phyloP scores from a whole-genome alignment of 2,113 vertebrate species.

The Conger conger region DNA sequence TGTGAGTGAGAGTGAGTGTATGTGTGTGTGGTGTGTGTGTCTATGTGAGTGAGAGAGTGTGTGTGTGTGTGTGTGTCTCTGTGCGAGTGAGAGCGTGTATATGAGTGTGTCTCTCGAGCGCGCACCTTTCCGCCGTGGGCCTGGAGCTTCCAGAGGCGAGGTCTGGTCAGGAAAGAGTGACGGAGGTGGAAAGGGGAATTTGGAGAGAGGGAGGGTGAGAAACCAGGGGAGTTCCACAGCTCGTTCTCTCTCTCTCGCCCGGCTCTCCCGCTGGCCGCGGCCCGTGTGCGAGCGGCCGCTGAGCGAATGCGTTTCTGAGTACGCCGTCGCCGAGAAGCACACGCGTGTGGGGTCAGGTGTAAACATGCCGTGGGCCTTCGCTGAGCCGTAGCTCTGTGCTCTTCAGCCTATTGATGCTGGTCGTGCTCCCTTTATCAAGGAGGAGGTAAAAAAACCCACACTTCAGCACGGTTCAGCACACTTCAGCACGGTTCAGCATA shows the following conservation, averaged over 20 bases:
- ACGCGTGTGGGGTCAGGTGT: too few relatives aligned
- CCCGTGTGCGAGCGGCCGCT: too few relatives aligned
- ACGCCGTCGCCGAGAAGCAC: background rate
- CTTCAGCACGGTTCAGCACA: background rate
- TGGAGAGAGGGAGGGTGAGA: slow-evolving; percentile 26
- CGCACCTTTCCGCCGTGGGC: background rate
- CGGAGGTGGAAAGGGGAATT: slow-evolving; percentile 44
- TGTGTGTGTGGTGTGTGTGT: background rate
- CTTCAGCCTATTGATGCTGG: background rate
- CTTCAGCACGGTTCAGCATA: background rate
- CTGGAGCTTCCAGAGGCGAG: background rate
- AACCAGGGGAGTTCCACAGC: slow-evolving; percentile 39
- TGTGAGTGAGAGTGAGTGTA: too few relatives aligned
- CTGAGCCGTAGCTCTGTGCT: too few relatives aligned
- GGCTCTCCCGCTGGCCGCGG: background rate
- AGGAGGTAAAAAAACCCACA: background rate
- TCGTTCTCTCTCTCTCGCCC: background rate
- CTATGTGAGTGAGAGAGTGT: background rate
- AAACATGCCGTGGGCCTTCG: background rate
- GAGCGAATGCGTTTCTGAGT: background rate
- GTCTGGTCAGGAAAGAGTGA: slow-evolving; percentile 58
- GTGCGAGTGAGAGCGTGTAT: background rate
- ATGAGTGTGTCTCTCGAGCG: too few relatives aligned
- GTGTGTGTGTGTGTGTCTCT: too few relatives aligned
- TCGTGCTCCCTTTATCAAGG: background rate